phyloP scores from a whole-genome alignment of 2,888 invertebrate genomes.

The Ochropleura leucogaster region DNA sequence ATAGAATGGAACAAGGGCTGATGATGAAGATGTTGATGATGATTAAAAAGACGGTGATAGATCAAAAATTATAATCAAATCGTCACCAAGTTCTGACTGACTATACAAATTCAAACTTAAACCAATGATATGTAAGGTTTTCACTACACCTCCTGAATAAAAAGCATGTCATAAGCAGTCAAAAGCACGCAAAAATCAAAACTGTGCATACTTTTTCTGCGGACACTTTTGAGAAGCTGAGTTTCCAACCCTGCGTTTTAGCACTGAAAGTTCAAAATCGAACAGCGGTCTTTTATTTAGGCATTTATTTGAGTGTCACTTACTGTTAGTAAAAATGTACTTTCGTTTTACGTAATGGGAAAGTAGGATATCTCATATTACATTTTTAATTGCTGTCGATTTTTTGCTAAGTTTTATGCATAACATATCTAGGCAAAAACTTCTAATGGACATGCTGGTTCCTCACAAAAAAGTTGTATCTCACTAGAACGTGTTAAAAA shows the following conservation, averaged over 20 bases:
- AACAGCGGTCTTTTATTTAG: not conserved
- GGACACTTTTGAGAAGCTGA: not conserved
- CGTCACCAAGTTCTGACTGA: no score
- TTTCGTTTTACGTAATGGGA: slow-evolving; percentile 9
- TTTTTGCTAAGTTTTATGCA: not conserved
- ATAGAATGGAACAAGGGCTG: no score
- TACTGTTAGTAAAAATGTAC: not conserved
- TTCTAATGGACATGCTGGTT: not conserved
- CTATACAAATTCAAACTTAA: no score
- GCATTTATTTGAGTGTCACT: not conserved
- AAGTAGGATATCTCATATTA: not conserved
- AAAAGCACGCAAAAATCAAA: not conserved
- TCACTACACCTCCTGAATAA: no score
- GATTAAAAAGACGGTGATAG: no score
- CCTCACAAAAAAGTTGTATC: not conserved
- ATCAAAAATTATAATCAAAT: no score
- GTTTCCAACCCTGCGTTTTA: not conserved
- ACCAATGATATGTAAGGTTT: no score
- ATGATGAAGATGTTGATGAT: no score
- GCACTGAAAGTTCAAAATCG: not conserved
- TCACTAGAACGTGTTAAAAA: not conserved
- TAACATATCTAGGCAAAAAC: not conserved
- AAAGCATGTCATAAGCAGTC: not conserved
- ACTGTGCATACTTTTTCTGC: not conserved
- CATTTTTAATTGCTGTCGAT: not conserved